Evolutionary conservation across 2,113 vertebrate genomes (phyloP), one percentile per base, ranked within the genome.

Genomic region (Dasyurus viverrinus): DNA sequence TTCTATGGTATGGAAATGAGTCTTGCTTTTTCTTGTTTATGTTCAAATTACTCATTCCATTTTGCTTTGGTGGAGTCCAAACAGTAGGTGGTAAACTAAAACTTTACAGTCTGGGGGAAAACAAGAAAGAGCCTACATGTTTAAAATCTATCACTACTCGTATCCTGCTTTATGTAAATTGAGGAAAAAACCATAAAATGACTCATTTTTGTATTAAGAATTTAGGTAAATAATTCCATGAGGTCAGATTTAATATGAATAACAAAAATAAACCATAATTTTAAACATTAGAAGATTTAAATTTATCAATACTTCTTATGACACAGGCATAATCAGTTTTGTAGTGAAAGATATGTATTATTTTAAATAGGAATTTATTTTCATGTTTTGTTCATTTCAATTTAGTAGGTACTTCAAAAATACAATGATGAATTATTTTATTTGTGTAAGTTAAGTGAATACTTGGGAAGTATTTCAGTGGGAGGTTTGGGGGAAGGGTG

Each of bases 21-120:
- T 24, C 95, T 68, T 48, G 30, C 90, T 76, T 8, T 47, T 89
- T 94, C 53, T 89, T 92, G 89, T 94, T 48, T 55, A 54, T 89
- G 97, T 90, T 97, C 92, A 97, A 90, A 97, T 96, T 92, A 96
- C 95, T 92, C 93, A 97, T 93, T 97, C 91, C 54, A 53, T 95
- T 94, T 91, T 89, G 93, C 92, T 93, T 68, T 89, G 93, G 92
- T 53, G 95, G 97, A 97, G 93, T 25, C 95, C 90, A 53, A 95
- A 92, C 91, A 95, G 96, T 97, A 97, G 1, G 96, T 91, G 0
- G 53, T 76, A 97, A 95, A 94, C 93, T 36, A 8, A 91, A 93
- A 76, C 93, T 90, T 92, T 68, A 54, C 92, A 92, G 57, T 91
- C 25, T 92, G 76, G 94, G 57, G 94, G 91, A 94, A 94, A 55